Evolutionary conservation across 2,888 invertebrate genomes (phyloP).

Genomic region (Andricus quercusramuli): DNA sequence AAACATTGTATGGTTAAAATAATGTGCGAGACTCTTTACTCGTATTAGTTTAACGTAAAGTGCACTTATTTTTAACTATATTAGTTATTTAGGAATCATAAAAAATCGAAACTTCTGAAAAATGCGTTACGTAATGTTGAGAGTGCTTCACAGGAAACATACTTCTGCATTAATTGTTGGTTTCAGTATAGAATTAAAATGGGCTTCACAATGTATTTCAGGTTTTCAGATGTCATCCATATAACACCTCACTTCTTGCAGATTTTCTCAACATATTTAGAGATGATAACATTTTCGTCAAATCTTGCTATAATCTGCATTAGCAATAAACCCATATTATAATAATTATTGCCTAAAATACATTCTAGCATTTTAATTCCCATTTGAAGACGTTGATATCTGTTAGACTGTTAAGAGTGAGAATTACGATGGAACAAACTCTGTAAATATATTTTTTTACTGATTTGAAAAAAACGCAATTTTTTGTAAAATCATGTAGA

Average conservation of each 20-base stretch:
- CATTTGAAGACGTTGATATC: too few species aligned
- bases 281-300: too few species aligned
- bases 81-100: background rate
- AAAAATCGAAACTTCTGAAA: background rate
- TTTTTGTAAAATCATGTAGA: background rate
- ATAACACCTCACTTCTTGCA: too few species aligned
- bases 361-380: too few species aligned
- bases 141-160: background rate
- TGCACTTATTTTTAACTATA: slow-evolving; percentile 13
- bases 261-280: too few species aligned
- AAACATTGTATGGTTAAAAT: background rate
- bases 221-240: too few species aligned
- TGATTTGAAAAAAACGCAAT: background rate
- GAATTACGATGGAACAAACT: background rate
- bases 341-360: too few species aligned
- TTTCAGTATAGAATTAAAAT: background rate
- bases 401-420: too few species aligned
- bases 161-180: background rate
- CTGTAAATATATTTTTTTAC: slow-evolving; percentile 24
- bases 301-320: too few species aligned
- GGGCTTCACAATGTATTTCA: background rate
- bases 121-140: background rate
- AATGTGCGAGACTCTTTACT: background rate
- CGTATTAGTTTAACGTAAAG: background rate
- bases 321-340: too few species aligned